These are phyloP conservation scores for Sorex araneus DNA, from an alignment of 2,113 vertebrate species.

Conservation along the genomic window DNA sequence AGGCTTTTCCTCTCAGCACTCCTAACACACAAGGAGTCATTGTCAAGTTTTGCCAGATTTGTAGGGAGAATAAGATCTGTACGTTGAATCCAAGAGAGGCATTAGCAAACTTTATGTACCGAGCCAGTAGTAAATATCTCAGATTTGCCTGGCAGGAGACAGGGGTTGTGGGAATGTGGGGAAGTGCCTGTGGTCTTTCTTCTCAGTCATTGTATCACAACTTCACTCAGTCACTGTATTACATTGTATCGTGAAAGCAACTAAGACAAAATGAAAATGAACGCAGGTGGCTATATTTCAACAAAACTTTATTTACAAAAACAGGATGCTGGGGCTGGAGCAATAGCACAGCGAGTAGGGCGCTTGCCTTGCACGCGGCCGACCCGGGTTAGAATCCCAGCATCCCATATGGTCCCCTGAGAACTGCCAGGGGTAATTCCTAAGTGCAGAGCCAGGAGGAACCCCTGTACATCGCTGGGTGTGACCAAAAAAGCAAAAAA, in stretches of 20 bases:
- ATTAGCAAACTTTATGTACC: neutral
- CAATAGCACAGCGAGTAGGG: no score
- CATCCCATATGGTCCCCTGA: no score
- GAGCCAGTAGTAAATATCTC: neutral
- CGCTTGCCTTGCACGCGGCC: no score
- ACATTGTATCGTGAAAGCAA: neutral
- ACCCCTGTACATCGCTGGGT: no score
- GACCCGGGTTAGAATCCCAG: no score
- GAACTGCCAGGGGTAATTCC: no score
- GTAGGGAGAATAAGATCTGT: neutral
- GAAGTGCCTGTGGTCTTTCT: no score
- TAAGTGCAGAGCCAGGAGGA: no score
- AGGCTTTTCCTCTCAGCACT: no score
- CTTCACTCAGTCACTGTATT: neutral
- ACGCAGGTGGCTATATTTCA: neutral
- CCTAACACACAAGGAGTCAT: neutral
- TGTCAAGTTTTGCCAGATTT: conserved; percentile 37
- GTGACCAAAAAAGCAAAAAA: no score
- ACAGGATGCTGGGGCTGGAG: neutral
- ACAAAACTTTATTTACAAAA: conserved; percentile 42
- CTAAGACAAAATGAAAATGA: neutral
- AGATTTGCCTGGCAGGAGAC: neutral
- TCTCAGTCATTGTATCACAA: no score
- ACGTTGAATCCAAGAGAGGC: neutral
- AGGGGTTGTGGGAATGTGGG: no score